Base-by-base conservation (phyloP, 2,113 vertebrate genomes). In the Phalacrocorax carbo region DNA sequence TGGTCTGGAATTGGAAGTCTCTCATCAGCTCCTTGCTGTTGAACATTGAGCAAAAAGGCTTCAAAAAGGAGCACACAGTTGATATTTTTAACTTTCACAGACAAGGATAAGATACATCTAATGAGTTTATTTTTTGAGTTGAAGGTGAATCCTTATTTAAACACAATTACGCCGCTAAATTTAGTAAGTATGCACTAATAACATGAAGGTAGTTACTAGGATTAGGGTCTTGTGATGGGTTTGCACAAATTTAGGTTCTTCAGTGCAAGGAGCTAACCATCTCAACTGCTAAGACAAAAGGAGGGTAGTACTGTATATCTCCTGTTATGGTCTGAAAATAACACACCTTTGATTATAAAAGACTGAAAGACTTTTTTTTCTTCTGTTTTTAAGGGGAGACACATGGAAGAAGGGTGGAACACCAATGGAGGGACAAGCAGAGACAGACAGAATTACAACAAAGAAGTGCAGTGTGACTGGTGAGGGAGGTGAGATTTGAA, bases 341-440 rank as follows among this genome's bases (percentile, higher is more conserved):
- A 6, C 21, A 27, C 38, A 9, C 17, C 54, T 83, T 68, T 17
- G 14, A 26, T 48, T 72, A 21, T 4, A n/a, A 65, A 62, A 66
- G 20, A 29, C 8, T 51, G 48, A 75, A 49, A 77, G 10, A 14
- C 21, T 30, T 34, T 72, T 49, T 40, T 40, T 75, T 76, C 49
- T 55, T 66, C 9, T 75, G 4, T 49, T 79, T 92, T 90, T 76
- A 23, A 46, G 32, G 32, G 23, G n/a, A 58, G 22, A 68, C 48
- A 32, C 3, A 11, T 4, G 32, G 42, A 82, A 52, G 18, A 48
- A 54, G 8, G 2, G 11, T 70, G 10, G 10, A 70, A 36, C 6
- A 27, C 21, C 51, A 54, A 0, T 5, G 5, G 2, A 6, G 1
- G 11, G 16, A 22, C 11, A 34, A 58, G 51, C 36, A 9, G 32